Conservation (phyloP, 2,888 invertebrate species). For the Calliopum simillimum region DNA sequence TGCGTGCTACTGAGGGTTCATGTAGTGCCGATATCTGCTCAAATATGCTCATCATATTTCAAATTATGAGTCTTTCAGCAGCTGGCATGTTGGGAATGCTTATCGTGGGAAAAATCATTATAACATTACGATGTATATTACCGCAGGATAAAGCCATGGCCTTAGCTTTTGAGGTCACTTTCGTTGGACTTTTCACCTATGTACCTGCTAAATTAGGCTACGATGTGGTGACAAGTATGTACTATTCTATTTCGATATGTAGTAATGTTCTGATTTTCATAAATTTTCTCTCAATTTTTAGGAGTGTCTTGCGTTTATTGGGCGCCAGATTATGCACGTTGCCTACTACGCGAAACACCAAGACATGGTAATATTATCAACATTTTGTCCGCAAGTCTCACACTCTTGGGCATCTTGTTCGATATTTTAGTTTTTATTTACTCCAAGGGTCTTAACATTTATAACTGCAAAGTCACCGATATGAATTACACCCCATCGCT, state of each 20-base stretch:
- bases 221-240: slow-evolving; percentile 71
- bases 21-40: slow-evolving; percentile 70
- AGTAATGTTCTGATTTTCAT: neutral
- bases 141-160: slow-evolving; percentile 74
- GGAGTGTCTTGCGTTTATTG: slow-evolving; percentile 68
- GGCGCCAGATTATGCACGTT: slow-evolving; percentile 65
- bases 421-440: slow-evolving; percentile 68
- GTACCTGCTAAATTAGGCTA: slow-evolving; percentile 75
- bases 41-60: slow-evolving; percentile 68
- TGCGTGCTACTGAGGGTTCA: slow-evolving; percentile 69
- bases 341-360: slow-evolving; percentile 68
- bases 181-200: slow-evolving; percentile 71
- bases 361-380: slow-evolving; percentile 69
- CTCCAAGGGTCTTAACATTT: slow-evolving; percentile 62
- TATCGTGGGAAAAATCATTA: slow-evolving; percentile 68
- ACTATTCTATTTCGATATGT: neutral
- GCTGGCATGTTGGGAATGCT: slow-evolving; percentile 64
- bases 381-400: slow-evolving; percentile 67
- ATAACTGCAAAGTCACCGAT: slow-evolving; percentile 66
- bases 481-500: slow-evolving; percentile 63
- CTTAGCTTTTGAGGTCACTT: slow-evolving; percentile 71
- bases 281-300: slow-evolving; percentile 43
- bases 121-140: slow-evolving; percentile 71
- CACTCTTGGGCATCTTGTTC: slow-evolving; percentile 66
- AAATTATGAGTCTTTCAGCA: slow-evolving; percentile 66